phyloP scores from a whole-genome alignment of 1,140 invertebrate species.

The Hermetia illucens region DNA sequence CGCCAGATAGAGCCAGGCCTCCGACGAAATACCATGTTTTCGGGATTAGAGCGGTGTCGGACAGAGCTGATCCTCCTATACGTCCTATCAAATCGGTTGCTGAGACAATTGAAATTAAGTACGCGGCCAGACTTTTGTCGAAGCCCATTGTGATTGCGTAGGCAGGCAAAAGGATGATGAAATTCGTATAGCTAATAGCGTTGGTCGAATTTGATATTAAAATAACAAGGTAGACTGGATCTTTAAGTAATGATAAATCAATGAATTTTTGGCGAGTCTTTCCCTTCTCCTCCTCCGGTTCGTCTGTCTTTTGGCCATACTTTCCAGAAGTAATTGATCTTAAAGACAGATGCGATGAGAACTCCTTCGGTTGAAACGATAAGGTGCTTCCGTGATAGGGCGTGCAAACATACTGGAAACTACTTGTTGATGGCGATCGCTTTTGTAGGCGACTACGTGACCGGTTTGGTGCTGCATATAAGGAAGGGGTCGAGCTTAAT shows the following conservation, averaged over 20 bases:
- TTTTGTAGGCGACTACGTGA: slow-evolving; percentile 32
- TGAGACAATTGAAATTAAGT: slow-evolving; percentile 63
- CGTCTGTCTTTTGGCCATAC: slow-evolving; percentile 17
- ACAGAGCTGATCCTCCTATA: slow-evolving; percentile 67
- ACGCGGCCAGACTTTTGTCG: slow-evolving; percentile 48
- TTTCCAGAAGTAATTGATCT: slow-evolving; percentile 1
- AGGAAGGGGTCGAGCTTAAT: slow-evolving; percentile 40
- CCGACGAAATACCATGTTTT: slow-evolving; percentile 70
- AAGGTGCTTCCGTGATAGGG: slow-evolving; percentile 70
- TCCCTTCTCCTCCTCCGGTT: slow-evolving; percentile 21
- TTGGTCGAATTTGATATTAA: slow-evolving; percentile 70
- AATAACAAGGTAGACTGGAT: slow-evolving; percentile 67
- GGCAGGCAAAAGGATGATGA: slow-evolving; percentile 61
- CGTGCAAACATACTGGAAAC: slow-evolving; percentile 68
- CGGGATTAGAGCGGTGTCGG: slow-evolving; percentile 53
- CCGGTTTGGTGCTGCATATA: slow-evolving; percentile 38
- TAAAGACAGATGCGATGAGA: neutral
- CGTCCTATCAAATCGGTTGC: slow-evolving; percentile 62
- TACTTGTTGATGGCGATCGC: slow-evolving; percentile 58
- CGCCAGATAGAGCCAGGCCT: slow-evolving; percentile 58
- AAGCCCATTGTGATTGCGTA: slow-evolving; percentile 55
- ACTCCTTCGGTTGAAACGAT: slow-evolving; percentile 38
- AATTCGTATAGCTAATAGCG: slow-evolving; percentile 75
- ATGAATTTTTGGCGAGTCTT: slow-evolving; percentile 49
- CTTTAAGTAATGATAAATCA: slow-evolving; percentile 55